Percentiles rank a stretch among this genome's conserved stretches.
These are phyloP conservation scores for Luffia ferchaultella DNA, from an alignment of 2,888 invertebrate genomes.

Conservation along the genomic window DNA sequence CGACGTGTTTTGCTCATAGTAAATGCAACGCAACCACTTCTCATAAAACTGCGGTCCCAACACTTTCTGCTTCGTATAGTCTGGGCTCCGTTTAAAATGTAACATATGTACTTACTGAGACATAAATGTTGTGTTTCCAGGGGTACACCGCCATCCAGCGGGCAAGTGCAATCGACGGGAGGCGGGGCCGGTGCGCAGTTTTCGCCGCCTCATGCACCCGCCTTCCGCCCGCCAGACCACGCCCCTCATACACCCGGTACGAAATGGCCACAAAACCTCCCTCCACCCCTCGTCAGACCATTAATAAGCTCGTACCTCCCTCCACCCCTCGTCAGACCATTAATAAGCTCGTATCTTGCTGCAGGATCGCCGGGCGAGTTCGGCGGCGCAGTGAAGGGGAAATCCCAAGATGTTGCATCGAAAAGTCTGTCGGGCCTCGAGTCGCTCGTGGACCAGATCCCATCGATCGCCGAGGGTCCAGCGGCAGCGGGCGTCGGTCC, in stretches of 20 bases:
- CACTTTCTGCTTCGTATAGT: too few species aligned
- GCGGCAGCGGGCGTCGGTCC: conserved; percentile 20
- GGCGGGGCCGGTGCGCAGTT: conserved; percentile 21
- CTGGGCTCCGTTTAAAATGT: too few species aligned
- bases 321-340: too few species aligned
- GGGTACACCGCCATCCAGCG: conserved; percentile 31
- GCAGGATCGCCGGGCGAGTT: background rate
- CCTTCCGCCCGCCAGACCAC: conserved; percentile 35
- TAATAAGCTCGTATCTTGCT: background rate
- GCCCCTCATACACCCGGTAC: conserved; percentile 13
- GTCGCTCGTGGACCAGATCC: conserved; percentile 91
- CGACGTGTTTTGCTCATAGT: background rate
- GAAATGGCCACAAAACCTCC: too few species aligned
- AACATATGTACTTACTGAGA: too few species aligned
- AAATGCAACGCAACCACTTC: too few species aligned
- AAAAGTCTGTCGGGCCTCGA: conserved; percentile 88
- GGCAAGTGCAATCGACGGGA: conserved; percentile 16
- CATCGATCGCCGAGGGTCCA: conserved; percentile 82
- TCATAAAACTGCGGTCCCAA: too few species aligned
- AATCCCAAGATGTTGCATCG: conserved; percentile 78
- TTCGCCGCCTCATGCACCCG: conserved; percentile 25
- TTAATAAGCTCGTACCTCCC: background rate
- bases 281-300: too few species aligned
- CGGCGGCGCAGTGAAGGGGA: conserved; percentile 38
- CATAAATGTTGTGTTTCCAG: too few species aligned